Percentiles rank a stretch among this genome's conserved stretches.
Evolutionary conservation across 1,140 invertebrate genomes (phyloP).

Genomic region (Sitobion miscanthi): DNA sequence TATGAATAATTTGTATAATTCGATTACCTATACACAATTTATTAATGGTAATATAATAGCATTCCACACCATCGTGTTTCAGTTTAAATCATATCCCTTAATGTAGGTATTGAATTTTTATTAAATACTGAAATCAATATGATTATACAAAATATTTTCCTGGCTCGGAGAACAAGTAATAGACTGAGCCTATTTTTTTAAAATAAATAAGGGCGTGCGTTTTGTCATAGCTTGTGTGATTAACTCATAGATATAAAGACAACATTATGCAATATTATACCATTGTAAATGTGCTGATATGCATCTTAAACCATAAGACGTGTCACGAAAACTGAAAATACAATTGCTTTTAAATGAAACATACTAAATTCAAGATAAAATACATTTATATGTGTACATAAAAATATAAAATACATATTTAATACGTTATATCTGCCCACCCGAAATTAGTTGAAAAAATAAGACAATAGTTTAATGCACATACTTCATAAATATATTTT

Average conservation of each 20-base stretch:
- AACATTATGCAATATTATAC: background rate
- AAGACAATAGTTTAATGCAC: background rate
- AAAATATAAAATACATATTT: constrained; percentile 6
- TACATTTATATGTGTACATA: background rate
- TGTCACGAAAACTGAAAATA: background rate
- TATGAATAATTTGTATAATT: constrained; percentile 25
- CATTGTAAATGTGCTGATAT: background rate
- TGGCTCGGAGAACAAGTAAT: background rate
- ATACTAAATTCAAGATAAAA: background rate
- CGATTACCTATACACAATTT: background rate
- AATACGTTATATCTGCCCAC: background rate
- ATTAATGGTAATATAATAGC: background rate
- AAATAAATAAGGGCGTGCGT: background rate
- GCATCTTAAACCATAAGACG: background rate
- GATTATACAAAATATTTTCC: background rate
- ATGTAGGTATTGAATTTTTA: background rate
- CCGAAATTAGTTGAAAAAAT: background rate
- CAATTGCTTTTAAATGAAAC: background rate
- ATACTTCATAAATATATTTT: background rate
- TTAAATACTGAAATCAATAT: background rate
- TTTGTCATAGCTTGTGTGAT: background rate
- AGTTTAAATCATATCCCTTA: background rate
- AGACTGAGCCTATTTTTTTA: background rate
- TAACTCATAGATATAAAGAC: background rate
- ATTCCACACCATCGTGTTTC: background rate